These are phyloP conservation scores for Drosophila sp. DNA, from an alignment of 1,140 invertebrate species.

Conservation along the genomic window DNA sequence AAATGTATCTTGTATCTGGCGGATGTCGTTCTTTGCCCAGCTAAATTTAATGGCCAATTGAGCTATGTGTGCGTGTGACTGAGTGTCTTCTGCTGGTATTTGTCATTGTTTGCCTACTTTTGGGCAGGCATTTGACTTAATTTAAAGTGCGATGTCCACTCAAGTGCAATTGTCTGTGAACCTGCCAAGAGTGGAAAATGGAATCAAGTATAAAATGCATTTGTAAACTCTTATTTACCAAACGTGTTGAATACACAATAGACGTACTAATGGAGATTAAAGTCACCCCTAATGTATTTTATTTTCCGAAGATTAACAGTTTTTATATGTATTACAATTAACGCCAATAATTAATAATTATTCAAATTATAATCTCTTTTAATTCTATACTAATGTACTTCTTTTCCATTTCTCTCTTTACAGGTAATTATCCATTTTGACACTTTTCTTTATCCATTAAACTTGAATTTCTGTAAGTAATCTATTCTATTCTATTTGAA, in stretches of 20 bases:
- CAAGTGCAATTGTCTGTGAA: conserved; percentile 62
- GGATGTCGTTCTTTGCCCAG: conserved; percentile 48
- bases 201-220: conserved; percentile 10
- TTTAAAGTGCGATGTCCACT: conserved; percentile 60
- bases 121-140: conserved; percentile 70
- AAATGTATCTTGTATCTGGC: conserved; percentile 66
- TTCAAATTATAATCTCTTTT: neutral
- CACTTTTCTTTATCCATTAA: neutral
- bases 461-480: conserved; percentile 56
- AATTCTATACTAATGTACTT: conserved; percentile 16
- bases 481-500: too few relatives aligned
- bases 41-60: conserved; percentile 70
- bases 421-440: conserved; percentile 56
- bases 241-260: conserved; percentile 26
- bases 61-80: conserved; percentile 33
- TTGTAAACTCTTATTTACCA: conserved; percentile 19
- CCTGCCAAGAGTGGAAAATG: conserved; percentile 3
- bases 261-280: conserved; percentile 1
- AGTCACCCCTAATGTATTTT: conserved; percentile 25
- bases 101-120: conserved; percentile 69
- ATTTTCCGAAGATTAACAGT: neutral
- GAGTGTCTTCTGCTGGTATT: conserved; percentile 25
- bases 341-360: neutral
- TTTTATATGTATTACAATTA: conserved; percentile 26
- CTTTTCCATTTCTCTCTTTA: conserved; percentile 41